Evolutionary conservation across 2,888 invertebrate species (phyloP).

Genomic region (Adela reaumurella): DNA sequence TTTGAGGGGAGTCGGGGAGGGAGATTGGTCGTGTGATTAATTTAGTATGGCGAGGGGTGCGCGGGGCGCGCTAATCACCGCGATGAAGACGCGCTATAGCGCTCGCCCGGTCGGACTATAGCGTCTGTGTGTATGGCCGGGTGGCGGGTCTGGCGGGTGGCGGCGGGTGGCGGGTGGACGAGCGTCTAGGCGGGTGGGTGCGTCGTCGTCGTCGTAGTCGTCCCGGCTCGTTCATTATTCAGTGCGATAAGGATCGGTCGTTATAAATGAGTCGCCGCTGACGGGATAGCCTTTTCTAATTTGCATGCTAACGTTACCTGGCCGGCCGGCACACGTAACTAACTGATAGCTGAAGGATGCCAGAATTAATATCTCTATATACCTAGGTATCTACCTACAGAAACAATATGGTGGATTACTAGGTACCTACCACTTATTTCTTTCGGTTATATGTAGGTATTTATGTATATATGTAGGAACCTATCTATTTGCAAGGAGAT

Average conservation of each 20-base stretch:
- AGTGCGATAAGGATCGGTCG: background rate
- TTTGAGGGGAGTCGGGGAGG: constrained; percentile 54
- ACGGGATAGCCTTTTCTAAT: background rate
- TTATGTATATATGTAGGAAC: too few relatives aligned
- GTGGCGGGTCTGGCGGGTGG: background rate
- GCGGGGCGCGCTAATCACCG: constrained; percentile 42
- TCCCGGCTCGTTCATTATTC: background rate
- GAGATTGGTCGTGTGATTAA: constrained; percentile 55
- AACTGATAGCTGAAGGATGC: too few relatives aligned
- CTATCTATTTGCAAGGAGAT: too few relatives aligned
- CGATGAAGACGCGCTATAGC: constrained; percentile 50
- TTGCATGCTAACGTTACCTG: background rate
- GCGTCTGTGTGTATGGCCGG: background rate
- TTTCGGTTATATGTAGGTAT: too few relatives aligned
- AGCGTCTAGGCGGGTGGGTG: background rate
- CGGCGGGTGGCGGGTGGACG: background rate
- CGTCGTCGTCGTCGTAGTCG: background rate
- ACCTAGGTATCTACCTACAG: too few relatives aligned
- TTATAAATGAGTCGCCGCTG: background rate
- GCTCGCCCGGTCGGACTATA: background rate
- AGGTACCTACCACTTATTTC: too few relatives aligned
- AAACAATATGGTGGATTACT: too few relatives aligned
- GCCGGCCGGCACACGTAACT: too few relatives aligned
- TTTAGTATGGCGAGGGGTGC: constrained; percentile 26
- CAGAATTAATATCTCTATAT: too few relatives aligned